These are phyloP conservation scores for Cyclophora punctaria DNA, from an alignment of 2,888 invertebrate species.

Conservation along the genomic window DNA sequence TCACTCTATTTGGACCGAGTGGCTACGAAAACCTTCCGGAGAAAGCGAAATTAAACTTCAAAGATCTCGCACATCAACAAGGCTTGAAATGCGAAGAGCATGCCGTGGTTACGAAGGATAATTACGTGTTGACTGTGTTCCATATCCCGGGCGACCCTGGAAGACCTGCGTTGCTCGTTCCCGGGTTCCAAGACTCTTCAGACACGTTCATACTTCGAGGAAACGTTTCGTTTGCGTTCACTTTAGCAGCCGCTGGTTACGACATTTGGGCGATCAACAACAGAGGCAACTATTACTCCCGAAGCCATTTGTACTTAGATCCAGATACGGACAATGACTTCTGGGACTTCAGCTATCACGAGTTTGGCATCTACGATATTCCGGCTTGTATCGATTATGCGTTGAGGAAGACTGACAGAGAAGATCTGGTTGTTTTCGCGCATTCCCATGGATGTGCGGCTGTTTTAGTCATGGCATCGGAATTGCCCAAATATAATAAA, in stretches of 20 bases:
- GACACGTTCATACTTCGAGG: slow-evolving; percentile 28
- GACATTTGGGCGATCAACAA: slow-evolving; percentile 45
- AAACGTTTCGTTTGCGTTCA: slow-evolving; percentile 19
- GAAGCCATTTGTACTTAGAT: slow-evolving; percentile 52
- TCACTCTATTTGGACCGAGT: no score
- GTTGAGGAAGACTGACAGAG: slow-evolving; percentile 48
- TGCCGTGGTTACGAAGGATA: slow-evolving; percentile 24
- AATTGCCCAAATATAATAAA: slow-evolving; percentile 65
- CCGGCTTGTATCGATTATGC: slow-evolving; percentile 69
- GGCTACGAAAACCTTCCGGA: not conserved
- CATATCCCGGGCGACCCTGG: slow-evolving; percentile 20
- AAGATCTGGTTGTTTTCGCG: slow-evolving; percentile 75
- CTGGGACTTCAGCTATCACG: slow-evolving; percentile 76
- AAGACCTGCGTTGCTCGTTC: slow-evolving; percentile 23
- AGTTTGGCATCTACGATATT: slow-evolving; percentile 79
- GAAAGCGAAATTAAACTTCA: slow-evolving; percentile 13
- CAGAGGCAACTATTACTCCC: slow-evolving; percentile 75
- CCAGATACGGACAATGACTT: slow-evolving; percentile 36
- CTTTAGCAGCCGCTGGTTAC: slow-evolving; percentile 52
- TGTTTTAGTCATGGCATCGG: slow-evolving; percentile 64
- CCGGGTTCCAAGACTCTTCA: slow-evolving; percentile 21
- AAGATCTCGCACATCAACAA: slow-evolving; percentile 18
- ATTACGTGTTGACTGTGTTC: slow-evolving; percentile 25
- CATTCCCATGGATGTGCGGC: slow-evolving; percentile 77
- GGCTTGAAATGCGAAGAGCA: slow-evolving; percentile 15